Conservation (phyloP, 2,888 invertebrate species). For the Hemicrepidius hirtus region DNA sequence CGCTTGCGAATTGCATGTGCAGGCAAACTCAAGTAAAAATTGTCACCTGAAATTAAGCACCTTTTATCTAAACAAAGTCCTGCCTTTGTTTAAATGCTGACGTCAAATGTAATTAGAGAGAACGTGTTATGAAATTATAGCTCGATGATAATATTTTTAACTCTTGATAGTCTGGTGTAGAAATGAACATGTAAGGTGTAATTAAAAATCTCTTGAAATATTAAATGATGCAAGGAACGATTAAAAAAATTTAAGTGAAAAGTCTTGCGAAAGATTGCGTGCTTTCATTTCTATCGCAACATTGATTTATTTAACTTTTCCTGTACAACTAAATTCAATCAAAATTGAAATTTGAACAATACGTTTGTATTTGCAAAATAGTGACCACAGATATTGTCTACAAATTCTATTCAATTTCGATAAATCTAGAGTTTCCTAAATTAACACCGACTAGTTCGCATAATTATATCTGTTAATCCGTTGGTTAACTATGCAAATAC, state of each 20-base stretch:
- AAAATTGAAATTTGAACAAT: too few relatives aligned
- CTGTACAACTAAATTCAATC: too few relatives aligned
- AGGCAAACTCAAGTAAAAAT: background rate
- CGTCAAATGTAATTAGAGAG: background rate
- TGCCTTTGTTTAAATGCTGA: conserved; percentile 24
- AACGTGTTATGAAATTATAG: conserved; percentile 10
- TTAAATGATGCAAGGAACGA: background rate
- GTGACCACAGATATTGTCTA: background rate
- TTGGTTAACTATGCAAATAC: conserved; percentile 11
- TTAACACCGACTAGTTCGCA: background rate
- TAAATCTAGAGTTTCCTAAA: background rate
- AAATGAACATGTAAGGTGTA: background rate
- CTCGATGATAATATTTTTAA: background rate
- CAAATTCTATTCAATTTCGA: conserved; percentile 9
- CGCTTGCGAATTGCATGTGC: conserved; percentile 25
- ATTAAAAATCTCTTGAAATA: conserved; percentile 1
- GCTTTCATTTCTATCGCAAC: too few relatives aligned
- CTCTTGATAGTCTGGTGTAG: background rate
- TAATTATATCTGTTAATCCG: conserved; percentile 10
- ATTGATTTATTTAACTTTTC: too few relatives aligned
- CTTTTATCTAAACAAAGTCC: background rate
- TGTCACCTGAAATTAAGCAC: conserved; percentile 24
- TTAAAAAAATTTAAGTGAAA: too few relatives aligned
- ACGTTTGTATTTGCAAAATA: background rate
- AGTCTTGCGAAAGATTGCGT: too few relatives aligned